A percentile compares a stretch with the other conserved stretches of the same genome.
These are phyloP conservation scores for Baccha elongata DNA, from an alignment of 2,888 invertebrate species.

Conservation along the genomic window DNA sequence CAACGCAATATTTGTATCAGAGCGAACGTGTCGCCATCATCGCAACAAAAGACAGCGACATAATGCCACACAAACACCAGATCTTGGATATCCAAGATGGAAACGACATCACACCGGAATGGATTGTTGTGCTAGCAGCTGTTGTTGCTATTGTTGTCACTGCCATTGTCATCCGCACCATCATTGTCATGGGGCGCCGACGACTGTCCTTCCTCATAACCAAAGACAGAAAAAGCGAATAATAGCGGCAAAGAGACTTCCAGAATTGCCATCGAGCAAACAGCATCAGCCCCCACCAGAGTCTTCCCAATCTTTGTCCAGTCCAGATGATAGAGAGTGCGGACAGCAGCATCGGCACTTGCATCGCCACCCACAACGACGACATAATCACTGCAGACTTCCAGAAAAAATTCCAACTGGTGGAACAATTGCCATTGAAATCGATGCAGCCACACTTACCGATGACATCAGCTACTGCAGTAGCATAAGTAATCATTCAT, in stretches of 20 bases:
- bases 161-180: conserved; percentile 70
- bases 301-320: conserved; percentile 71
- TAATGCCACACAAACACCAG: conserved; percentile 80
- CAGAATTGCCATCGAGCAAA: conserved; percentile 54
- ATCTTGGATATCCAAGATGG: conserved; percentile 68
- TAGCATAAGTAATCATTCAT: conserved; percentile 55
- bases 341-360: conserved; percentile 32
- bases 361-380: conserved; percentile 46
- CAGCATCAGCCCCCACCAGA: conserved; percentile 55
- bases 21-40: conserved; percentile 59
- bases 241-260: conserved; percentile 55
- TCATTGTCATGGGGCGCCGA: conserved; percentile 54
- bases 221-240: conserved; percentile 39
- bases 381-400: conserved; percentile 60
- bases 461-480: conserved; percentile 77
- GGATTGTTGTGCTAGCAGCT: conserved; percentile 59
- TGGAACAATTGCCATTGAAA: conserved; percentile 75
- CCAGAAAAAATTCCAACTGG: conserved; percentile 67
- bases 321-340: conserved; percentile 60
- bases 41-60: conserved; percentile 76
- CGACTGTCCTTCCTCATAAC: conserved; percentile 24
- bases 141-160: conserved; percentile 60
- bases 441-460: conserved; percentile 80
- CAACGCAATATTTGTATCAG: conserved; percentile 71
- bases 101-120: conserved; percentile 60